Percentiles rank a stretch among this genome's conserved stretches.
These are phyloP conservation scores for Chorisops tibialis DNA, from an alignment of 2,888 invertebrate species.

Conservation along the genomic window DNA sequence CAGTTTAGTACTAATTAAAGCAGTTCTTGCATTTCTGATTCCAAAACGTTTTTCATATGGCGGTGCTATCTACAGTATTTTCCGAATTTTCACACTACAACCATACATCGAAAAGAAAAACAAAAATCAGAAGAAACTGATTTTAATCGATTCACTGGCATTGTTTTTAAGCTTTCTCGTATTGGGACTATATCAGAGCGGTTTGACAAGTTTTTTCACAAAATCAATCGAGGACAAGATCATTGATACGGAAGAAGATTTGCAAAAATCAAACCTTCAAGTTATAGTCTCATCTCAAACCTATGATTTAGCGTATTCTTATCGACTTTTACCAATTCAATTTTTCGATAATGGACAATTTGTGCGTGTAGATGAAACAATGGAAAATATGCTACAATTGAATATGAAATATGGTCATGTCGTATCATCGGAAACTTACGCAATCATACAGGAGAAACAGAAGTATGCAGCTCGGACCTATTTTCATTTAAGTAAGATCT, in stretches of 20 bases:
- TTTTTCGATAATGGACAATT: background rate
- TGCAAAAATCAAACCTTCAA: background rate
- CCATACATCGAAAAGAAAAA: background rate
- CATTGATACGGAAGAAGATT: background rate
- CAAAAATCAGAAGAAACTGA: no score
- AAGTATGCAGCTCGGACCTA: background rate
- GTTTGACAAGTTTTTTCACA: slow-evolving; percentile 4
- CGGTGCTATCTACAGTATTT: background rate
- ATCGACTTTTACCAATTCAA: background rate
- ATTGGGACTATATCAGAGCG: slow-evolving; percentile 2
- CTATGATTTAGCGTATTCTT: background rate
- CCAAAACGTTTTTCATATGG: background rate
- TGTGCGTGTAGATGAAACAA: background rate
- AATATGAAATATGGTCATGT: background rate
- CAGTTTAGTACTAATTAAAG: background rate
- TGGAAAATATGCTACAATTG: background rate
- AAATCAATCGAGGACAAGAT: background rate
- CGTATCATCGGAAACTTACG: background rate
- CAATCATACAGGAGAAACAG: background rate
- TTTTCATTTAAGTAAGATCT: background rate
- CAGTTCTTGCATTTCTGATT: background rate
- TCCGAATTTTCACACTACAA: background rate
- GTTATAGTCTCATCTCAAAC: background rate
- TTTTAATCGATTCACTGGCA: no score
- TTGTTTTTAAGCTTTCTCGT: background rate